phyloP scores from a whole-genome alignment of 2,113 vertebrate species.

The Alosa alosa region DNA sequence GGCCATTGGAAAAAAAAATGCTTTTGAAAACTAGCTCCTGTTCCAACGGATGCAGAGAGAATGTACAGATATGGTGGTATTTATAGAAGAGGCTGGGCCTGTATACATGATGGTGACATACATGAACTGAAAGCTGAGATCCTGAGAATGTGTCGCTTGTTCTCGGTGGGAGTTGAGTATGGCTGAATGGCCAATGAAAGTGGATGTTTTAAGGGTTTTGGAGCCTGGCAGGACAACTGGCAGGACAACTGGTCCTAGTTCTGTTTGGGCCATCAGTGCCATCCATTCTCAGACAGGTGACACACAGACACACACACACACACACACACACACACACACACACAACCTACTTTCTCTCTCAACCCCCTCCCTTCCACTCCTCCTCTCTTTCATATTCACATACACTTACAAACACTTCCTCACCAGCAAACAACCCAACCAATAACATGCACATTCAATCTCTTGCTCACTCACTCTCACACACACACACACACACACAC shows the following conservation, averaged over 20 bases:
- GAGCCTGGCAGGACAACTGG: background rate
- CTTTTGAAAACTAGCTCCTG: background rate
- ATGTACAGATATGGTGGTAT: too few relatives aligned
- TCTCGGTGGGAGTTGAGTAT: background rate
- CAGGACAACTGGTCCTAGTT: background rate
- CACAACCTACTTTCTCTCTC: background rate
- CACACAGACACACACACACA: too few relatives aligned
- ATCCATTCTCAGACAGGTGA: background rate
- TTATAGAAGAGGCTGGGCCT: background rate
- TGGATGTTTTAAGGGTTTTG: background rate
- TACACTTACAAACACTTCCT: background rate
- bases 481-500: slow-evolving; percentile 15
- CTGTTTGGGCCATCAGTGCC: background rate
- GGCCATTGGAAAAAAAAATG: background rate
- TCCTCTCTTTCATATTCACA: background rate
- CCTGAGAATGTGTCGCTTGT: background rate
- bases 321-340: background rate
- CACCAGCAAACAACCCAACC: background rate
- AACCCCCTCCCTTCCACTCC: background rate
- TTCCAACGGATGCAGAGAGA: background rate
- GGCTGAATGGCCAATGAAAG: background rate
- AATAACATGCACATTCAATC: slow-evolving; percentile 13
- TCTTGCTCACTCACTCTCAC: background rate
- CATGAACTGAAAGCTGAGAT: background rate
- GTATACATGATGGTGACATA: background rate